Base-by-base conservation (phyloP, 2,797 vertebrate genomes). In the Loriculus beryllinus region DNA sequence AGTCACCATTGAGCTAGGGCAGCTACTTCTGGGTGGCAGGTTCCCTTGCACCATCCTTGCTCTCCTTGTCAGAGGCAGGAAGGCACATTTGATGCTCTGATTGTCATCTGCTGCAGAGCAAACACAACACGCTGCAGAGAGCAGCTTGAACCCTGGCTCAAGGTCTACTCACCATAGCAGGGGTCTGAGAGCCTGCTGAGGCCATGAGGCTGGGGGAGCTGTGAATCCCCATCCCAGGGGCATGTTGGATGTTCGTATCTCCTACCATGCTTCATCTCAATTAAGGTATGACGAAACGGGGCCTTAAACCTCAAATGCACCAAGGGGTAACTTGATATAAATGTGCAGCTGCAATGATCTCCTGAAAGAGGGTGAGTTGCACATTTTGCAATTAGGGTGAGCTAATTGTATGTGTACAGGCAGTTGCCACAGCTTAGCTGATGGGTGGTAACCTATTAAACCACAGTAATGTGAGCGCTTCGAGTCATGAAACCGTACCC, bases 401-500 rank as follows among this genome's bases (percentile, higher is more conserved):
- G 80, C 69, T 96, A 93, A 91, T 90, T 94, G 52, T 52, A 37
- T 75, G 75, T 69, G 31, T 26, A n/a, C n/a, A 25, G 62, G 76
- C 87, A 71, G 76, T 93, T 91, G 89, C 91, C 82, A 64, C 75
- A 49, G 76, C 82, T 90, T 85, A 92, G 85, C 82, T 94, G 91
- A 92, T 72, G 93, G 79, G 39, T 81, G 65, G 91, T 86, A 93
- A 78, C 87, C 54, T 92, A 91, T 57, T 85, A 94, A 95, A 88
- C 92, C 91, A 65, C 91, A 68, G 91, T 88, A 93, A 95, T n/a
- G 26, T 83, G 91, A 95, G 82, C 76, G 29, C 82, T 91, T 86
- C 68, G 69, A 95, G 79, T 86, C 79, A 81, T 64, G 72, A 94
- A 96, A 91, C 72, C 47, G 7, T 88, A 91, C 29, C 26, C 75